Evolutionary conservation across 2,888 invertebrate species (phyloP), one percentile per base, ranked within the genome.

Genomic region (Autographa pulchrina): DNA sequence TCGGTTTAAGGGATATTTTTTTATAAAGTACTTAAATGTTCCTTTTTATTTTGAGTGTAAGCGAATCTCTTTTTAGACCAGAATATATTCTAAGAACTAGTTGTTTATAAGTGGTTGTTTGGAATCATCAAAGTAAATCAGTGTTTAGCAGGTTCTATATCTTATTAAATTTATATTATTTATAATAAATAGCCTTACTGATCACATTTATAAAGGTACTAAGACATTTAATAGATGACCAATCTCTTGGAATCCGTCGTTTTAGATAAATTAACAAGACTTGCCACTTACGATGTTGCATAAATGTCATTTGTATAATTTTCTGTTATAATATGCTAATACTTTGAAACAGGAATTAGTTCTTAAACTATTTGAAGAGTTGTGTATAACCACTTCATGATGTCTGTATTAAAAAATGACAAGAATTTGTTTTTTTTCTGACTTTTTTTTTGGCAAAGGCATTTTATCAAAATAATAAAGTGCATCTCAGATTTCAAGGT

Each of bases 241-340:
- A 56, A 13, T 56, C 54, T 11, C 25, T 25, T 5, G 25, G 54
- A 56, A 56, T 56, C 54, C 20, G 6, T 25, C 54, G 25, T 20
- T 41, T 48, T n/a, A 67, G 48, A 67, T 25, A 43, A 58, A 63
- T 56, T 59, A 65, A 25, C 58, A 64, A 31, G 14, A 66, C 66
- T 52, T 56, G 59, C 52, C 58, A 58, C 65, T 65, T 68, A 68
- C 60, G 48, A 66, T 38, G 65, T 20, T n/a, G 32, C 48, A 35
- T 75, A 75, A 72, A 76, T 73, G 65, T 76, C 67, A 75, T 75
- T 64, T 60, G 67, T 69, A 72, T 78, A 78, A 72, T 75, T 68
- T 59, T 70, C 18, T 31, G 65, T 62, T 61, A 65, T 75, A 79
- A 66, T 66, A 63, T 79, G 58, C 43, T 64, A 66, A 79, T 65